Conservation (phyloP, 2,888 invertebrate species). For the Eumacrocentrus americanus region DNA sequence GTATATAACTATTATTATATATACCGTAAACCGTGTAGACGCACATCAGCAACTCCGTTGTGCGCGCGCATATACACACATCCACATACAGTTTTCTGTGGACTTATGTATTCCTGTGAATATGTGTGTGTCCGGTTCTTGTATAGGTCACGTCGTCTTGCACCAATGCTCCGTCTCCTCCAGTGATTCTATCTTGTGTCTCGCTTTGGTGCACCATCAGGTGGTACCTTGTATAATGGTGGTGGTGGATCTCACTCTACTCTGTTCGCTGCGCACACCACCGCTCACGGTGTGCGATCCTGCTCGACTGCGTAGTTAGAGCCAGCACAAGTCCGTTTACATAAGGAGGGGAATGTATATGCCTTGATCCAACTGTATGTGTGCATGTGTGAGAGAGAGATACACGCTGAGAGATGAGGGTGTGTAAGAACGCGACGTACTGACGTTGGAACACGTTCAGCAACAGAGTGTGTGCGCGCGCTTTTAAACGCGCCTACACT, state of each 20-base stretch:
- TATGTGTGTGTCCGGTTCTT: no score
- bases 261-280: constrained; percentile 8
- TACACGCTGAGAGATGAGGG: background rate
- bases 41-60: constrained; percentile 10
- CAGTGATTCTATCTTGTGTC: background rate
- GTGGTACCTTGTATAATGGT: background rate
- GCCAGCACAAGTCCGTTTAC: constrained; percentile 20
- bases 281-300: background rate
- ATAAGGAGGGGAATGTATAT: constrained; percentile 14
- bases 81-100: background rate
- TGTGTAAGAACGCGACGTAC: constrained; percentile 22
- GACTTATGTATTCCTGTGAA: no score
- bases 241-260: constrained; percentile 12
- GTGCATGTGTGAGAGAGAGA: background rate
- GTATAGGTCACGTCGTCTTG: constrained; percentile 1
- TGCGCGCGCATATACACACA: constrained; percentile 28
- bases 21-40: constrained; percentile 18
- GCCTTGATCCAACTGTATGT: background rate
- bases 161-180: background rate
- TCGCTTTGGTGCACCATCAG: background rate
- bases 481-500: background rate
- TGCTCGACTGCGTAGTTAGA: constrained; percentile 29
- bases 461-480: background rate
- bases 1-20: no score
- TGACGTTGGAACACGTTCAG: constrained; percentile 15